These are phyloP conservation scores for Episyrphus balteatus DNA, from an alignment of 1,140 invertebrate species.

Conservation along the genomic window DNA sequence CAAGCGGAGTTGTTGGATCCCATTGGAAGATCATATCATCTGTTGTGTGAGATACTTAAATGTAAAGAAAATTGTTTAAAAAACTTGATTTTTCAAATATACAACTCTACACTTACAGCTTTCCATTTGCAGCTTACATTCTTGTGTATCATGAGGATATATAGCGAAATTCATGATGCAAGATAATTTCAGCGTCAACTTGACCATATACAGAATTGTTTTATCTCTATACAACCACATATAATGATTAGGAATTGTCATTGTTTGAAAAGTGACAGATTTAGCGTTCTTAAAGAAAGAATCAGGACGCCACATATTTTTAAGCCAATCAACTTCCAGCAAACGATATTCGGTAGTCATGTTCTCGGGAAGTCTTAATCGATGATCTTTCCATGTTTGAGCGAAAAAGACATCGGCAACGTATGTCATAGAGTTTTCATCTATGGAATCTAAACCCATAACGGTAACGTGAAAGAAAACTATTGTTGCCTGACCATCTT, in stretches of 20 bases:
- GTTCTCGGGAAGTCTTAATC: conserved; percentile 75
- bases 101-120: conserved; percentile 58
- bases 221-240: conserved; percentile 82
- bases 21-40: conserved; percentile 85
- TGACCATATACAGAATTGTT: conserved; percentile 79
- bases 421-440: conserved; percentile 88
- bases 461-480: conserved; percentile 88
- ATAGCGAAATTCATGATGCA: conserved; percentile 88
- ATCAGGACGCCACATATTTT: conserved; percentile 84
- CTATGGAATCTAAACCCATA: conserved; percentile 84
- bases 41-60: conserved; percentile 75
- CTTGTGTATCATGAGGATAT: conserved; percentile 84
- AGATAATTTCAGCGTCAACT: conserved; percentile 70
- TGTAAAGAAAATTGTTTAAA: conserved; percentile 1
- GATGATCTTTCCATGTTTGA: conserved; percentile 83
- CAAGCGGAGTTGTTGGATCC: conserved; percentile 77
- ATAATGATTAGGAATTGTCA: conserved; percentile 88
- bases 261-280: conserved; percentile 83
- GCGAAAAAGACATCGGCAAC: conserved; percentile 86
- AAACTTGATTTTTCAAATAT: background rate
- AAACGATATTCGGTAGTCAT: conserved; percentile 84
- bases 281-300: conserved; percentile 85
- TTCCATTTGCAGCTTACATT: conserved; percentile 85
- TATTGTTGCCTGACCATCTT: conserved; percentile 71
- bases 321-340: conserved; percentile 76